These are phyloP conservation scores for Lucilia cuprina DNA, from an alignment of 1,140 invertebrate genomes.

Conservation along the genomic window DNA sequence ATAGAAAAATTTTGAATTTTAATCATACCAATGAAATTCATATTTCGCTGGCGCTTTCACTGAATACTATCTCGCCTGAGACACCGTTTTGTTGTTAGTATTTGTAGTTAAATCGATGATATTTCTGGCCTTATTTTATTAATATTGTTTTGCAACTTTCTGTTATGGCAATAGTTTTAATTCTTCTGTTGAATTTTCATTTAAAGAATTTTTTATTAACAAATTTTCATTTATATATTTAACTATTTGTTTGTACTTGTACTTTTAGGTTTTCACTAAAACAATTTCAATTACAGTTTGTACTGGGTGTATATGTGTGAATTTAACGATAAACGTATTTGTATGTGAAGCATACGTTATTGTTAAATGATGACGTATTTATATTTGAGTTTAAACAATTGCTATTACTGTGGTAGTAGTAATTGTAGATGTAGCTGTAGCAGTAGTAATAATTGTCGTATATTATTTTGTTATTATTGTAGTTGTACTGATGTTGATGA, in stretches of 20 bases:
- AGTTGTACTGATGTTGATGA: conserved; percentile 5
- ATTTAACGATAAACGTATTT: conserved; percentile 15
- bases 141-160: too few relatives aligned
- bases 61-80: conserved; percentile 60
- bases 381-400: neutral
- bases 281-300: neutral
- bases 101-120: conserved; percentile 6
- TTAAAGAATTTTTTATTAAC: neutral
- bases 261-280: conserved; percentile 15
- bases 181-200: neutral
- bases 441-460: neutral
- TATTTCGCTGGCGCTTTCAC: conserved; percentile 60
- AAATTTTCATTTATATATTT: neutral
- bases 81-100: conserved; percentile 41
- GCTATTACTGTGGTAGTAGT: neutral
- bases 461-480: neutral
- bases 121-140: neutral
- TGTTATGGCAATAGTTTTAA: too few relatives aligned
- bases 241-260: neutral
- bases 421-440: neutral
- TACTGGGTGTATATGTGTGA: neutral
- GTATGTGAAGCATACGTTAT: neutral
- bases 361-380: neutral
- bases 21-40: conserved; percentile 63
- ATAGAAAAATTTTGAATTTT: conserved; percentile 3